Percentiles rank a stretch among this genome's conserved stretches.
These are phyloP conservation scores for Chaetops frenatus DNA, from an alignment of 2,113 vertebrate species.

Conservation along the genomic window DNA sequence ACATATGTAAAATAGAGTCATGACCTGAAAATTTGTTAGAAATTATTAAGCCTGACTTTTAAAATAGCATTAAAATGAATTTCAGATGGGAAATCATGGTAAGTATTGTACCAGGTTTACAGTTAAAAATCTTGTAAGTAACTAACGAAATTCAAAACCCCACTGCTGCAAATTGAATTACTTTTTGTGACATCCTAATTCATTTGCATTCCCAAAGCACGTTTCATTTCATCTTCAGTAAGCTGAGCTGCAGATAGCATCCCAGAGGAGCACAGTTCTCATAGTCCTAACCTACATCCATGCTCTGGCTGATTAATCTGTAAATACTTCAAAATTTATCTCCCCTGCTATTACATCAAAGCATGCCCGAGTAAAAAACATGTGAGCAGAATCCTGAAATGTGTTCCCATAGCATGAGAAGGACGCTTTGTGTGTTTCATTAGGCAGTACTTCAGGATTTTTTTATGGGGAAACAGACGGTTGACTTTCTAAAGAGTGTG, in stretches of 20 bases:
- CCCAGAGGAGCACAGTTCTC: not conserved
- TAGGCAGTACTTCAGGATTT: not conserved
- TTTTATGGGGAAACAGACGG: not conserved
- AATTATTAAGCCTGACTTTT: not conserved
- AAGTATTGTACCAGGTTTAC: not conserved
- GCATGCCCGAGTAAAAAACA: not conserved
- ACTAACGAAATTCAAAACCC: not conserved
- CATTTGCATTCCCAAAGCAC: not conserved
- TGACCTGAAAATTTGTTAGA: not conserved
- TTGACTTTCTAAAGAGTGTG: not conserved
- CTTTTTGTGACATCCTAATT: slow-evolving; percentile 17
- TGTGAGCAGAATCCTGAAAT: not conserved
- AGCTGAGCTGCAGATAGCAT: not conserved
- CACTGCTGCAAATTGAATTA: slow-evolving; percentile 36
- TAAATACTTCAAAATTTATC: slow-evolving; percentile 15
- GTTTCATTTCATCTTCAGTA: not conserved
- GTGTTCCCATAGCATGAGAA: not conserved
- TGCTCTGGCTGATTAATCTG: not conserved
- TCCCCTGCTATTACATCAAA: slow-evolving; percentile 11
- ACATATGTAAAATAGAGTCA: not conserved
- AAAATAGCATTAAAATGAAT: not conserved
- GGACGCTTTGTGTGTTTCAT: not conserved
- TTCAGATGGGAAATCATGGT: not conserved
- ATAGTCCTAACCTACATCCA: not conserved
- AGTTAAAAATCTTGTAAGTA: slow-evolving; percentile 1